Conservation (phyloP, 2,113 vertebrate species). For the Stigmatopora nigra region DNA sequence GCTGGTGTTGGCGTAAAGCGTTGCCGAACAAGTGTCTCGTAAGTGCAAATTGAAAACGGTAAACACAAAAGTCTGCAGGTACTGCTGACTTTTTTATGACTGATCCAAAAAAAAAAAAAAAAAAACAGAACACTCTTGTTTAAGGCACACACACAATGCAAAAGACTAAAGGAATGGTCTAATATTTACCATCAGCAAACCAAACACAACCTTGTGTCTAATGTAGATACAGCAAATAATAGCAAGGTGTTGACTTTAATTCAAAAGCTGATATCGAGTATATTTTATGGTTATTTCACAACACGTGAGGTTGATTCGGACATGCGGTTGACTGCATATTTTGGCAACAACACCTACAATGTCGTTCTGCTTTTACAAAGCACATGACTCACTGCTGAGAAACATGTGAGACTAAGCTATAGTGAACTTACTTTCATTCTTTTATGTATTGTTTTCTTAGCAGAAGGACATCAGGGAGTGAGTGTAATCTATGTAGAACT, state of each 20-base stretch:
- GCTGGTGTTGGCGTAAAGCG: not conserved
- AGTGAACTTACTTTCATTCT: not conserved
- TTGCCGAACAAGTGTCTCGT: conserved; percentile 4
- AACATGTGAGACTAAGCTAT: conserved; percentile 38
- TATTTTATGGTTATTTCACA: conserved; percentile 12
- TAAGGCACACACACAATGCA: not conserved
- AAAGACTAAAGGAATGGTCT: not conserved
- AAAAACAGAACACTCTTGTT: not conserved
- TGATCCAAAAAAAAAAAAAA: conserved; percentile 1
- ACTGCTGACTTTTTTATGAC: conserved; percentile 4
- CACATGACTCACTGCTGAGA: conserved; percentile 55
- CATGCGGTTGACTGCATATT: conserved; percentile 34
- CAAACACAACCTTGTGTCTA: not conserved
- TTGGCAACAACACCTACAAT: conserved; percentile 49
- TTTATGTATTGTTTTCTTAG: not conserved
- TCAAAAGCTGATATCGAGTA: conserved; percentile 1
- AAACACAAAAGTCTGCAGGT: conserved; percentile 37
- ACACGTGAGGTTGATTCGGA: conserved; percentile 23
- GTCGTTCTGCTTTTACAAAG: conserved; percentile 38
- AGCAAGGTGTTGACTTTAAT: conserved; percentile 13
- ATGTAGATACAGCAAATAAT: not conserved
- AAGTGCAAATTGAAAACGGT: conserved; percentile 36
- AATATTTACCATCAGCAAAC: not conserved
- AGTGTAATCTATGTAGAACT: conserved; percentile 8
- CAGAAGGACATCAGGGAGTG: conserved; percentile 7